Conservation (phyloP, 2,797 vertebrate species). For the Numenius phaeopus region DNA sequence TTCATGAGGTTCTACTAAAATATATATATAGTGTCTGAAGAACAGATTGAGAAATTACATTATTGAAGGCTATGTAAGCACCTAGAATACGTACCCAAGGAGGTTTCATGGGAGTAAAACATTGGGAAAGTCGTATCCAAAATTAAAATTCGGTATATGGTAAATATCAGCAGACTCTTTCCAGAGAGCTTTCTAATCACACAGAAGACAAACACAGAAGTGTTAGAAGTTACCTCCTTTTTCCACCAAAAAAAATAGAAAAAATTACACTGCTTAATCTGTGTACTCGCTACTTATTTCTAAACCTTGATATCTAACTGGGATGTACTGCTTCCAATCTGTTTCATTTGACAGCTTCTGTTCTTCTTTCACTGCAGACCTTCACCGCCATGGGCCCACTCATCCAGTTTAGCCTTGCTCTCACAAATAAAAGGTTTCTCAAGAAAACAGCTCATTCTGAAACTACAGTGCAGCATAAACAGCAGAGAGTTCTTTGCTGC, state of each 20-base stretch:
- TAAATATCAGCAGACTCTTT: neutral
- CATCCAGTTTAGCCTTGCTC: neutral
- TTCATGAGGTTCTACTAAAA: neutral
- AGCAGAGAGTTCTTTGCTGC: neutral
- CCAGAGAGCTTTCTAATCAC: neutral
- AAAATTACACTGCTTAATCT: neutral
- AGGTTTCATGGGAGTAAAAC: neutral
- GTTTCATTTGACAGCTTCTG: neutral
- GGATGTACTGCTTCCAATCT: neutral
- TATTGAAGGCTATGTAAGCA: neutral
- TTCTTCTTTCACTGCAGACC: neutral
- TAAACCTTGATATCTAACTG: neutral
- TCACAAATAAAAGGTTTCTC: constrained; percentile 1
- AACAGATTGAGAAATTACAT: neutral
- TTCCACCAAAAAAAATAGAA: neutral
- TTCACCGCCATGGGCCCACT: neutral
- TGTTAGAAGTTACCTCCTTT: neutral
- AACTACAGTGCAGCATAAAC: neutral
- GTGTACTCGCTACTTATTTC: neutral
- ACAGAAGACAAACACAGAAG: neutral
- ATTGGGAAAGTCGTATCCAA: neutral
- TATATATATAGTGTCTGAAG: neutral
- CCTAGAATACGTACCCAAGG: neutral
- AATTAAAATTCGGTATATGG: neutral
- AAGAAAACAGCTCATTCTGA: neutral